Evolutionary conservation across 2,797 vertebrate species (phyloP).

Genomic region (Sebastes jordani): DNA sequence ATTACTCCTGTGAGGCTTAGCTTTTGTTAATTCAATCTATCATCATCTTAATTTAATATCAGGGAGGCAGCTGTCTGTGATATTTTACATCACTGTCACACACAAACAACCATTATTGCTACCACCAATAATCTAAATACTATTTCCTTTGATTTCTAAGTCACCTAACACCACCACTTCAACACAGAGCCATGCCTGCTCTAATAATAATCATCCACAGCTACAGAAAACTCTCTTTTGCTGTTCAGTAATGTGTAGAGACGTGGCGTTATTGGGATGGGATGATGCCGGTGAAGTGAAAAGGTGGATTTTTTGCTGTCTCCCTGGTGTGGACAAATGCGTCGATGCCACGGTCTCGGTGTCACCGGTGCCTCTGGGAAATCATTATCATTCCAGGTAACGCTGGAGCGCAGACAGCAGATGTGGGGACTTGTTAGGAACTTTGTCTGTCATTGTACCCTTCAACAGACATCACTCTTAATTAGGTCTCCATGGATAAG

Average conservation of each 20-base stretch:
- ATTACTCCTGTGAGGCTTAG: conserved; percentile 31
- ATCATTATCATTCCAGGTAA: conserved; percentile 62
- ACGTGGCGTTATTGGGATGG: neutral
- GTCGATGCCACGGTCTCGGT: conserved; percentile 13
- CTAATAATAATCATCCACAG: conserved; percentile 7
- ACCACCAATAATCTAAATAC: no score
- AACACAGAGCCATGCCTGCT: neutral
- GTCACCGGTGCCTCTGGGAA: conserved; percentile 56
- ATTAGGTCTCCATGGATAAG: conserved; percentile 73
- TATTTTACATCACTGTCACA: neutral
- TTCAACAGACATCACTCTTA: conserved; percentile 72
- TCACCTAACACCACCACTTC: neutral
- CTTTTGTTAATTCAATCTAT: conserved; percentile 50
- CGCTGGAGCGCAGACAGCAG: conserved; percentile 38
- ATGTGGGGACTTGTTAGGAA: conserved; percentile 65
- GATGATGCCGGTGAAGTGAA: neutral
- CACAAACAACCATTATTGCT: neutral
- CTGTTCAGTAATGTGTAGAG: neutral
- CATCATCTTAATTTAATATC: conserved; percentile 55
- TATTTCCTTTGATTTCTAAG: neutral
- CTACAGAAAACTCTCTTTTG: neutral
- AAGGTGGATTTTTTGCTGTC: conserved; percentile 13
- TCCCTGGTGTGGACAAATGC: conserved; percentile 37
- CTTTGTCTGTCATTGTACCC: conserved; percentile 71
- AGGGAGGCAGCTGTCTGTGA: conserved; percentile 24